Conservation (phyloP, 35 echinoderm and acorn worm genomes). For the Hemicentrotus pulcherrimus region DNA sequence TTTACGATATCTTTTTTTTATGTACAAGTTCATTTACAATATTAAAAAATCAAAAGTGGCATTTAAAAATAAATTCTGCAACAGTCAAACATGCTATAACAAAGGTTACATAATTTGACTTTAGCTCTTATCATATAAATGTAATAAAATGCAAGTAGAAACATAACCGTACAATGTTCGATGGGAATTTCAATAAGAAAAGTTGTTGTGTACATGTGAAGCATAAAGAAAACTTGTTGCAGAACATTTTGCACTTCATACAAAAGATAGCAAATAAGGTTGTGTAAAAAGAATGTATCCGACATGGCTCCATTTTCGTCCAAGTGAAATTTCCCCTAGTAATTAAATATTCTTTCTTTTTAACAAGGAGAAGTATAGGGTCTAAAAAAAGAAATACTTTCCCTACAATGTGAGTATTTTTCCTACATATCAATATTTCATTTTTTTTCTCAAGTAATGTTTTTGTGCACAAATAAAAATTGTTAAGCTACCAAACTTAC, state of each 20-base stretch:
- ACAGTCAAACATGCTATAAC: neutral
- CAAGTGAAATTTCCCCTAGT: too few relatives aligned
- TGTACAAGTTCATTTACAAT: constrained; percentile 6
- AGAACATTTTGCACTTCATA: neutral
- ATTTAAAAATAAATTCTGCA: constrained; percentile 8
- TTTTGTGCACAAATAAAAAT: too few relatives aligned
- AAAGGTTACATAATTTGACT: neutral
- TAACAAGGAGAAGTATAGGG: too few relatives aligned
- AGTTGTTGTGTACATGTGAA: neutral
- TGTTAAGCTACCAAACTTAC: too few relatives aligned
- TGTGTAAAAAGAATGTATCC: neutral
- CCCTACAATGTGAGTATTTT: too few relatives aligned
- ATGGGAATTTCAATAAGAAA: neutral
- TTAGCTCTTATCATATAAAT: neutral
- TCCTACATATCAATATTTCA: too few relatives aligned
- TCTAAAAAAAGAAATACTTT: too few relatives aligned
- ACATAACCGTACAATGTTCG: neutral
- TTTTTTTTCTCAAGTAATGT: too few relatives aligned
- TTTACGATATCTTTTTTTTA: neutral
- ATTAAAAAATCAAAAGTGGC: neutral
- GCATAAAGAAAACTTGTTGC: neutral
- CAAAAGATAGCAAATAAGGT: neutral
- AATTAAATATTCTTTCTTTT: too few relatives aligned
- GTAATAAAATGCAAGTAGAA: neutral
- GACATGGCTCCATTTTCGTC: too few relatives aligned